Evolutionary conservation across 2,797 vertebrate genomes (phyloP).

Genomic region (Enteromius thamalakanensis): DNA sequence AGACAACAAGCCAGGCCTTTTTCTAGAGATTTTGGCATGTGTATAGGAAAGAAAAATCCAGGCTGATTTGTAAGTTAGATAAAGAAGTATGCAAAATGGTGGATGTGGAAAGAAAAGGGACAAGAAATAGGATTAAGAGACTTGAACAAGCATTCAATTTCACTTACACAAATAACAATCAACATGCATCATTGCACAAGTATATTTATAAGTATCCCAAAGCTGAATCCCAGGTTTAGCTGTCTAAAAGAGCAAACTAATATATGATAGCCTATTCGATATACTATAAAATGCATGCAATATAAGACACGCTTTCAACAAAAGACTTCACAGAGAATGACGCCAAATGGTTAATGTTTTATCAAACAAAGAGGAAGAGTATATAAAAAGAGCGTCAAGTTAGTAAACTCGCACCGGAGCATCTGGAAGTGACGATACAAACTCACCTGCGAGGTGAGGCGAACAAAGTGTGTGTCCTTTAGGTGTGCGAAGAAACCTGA

Average conservation of each 20-base stretch:
- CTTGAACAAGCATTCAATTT: not conserved
- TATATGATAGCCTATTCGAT: not conserved
- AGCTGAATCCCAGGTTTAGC: not conserved
- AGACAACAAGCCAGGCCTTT: not conserved
- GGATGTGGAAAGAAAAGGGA: not conserved
- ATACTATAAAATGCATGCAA: not conserved
- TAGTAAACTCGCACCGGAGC: not conserved
- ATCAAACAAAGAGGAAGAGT: slow-evolving; percentile 9
- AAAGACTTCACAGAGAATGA: slow-evolving; percentile 11
- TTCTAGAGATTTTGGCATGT: not conserved
- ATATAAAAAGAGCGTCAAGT: not conserved
- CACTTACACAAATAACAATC: not conserved
- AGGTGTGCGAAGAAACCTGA: slow-evolving; percentile 26
- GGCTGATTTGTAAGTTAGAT: not conserved
- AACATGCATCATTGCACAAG: not conserved
- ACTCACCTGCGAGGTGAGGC: slow-evolving; percentile 42
- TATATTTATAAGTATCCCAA: not conserved
- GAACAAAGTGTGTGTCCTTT: slow-evolving; percentile 13
- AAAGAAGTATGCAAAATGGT: not conserved
- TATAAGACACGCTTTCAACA: not conserved
- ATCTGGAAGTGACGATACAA: not conserved
- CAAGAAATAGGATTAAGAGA: slow-evolving; percentile 10
- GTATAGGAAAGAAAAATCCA: not conserved
- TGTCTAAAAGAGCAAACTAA: not conserved
- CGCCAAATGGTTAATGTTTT: slow-evolving; percentile 21